Base-by-base conservation (phyloP, 2,888 invertebrate species). In the Xestia sexstrigata region DNA sequence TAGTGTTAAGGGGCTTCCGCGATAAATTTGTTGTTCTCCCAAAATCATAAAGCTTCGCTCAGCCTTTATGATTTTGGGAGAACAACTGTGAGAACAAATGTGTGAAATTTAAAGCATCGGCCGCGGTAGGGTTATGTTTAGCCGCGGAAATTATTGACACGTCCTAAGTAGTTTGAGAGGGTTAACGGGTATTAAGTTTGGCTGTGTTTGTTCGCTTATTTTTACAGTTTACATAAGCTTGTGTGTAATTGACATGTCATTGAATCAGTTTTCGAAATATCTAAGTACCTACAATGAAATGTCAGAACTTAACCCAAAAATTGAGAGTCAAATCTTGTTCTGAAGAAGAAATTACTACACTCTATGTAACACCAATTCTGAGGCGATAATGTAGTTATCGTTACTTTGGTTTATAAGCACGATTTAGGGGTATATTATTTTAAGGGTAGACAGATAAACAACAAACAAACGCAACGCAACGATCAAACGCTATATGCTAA, bases 11-110 rank as follows among this genome's bases (percentile, higher is more conserved):
- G 74, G 81, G 73, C 79, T 58, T 78, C 45, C 74, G 84, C 74
- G 70, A 85, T 88, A 87, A 87, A 88, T 87, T 88, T 89, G 85
- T 87, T 87, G 82, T 82, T 85, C 71, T 52, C 26, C 74, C 76
- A 4, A 78, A 88, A 82, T 79, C 82, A 79, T 88, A 87, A 88
- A 87, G 70, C 65, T 70, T 65, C n/a, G n/a, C n/a, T n/a, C n/a
- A n/a, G n/a, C n/a, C n/a, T n/a, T n/a, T n/a, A n/a, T n/a, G n/a
- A n/a, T n/a, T n/a, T n/a, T n/a, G n/a, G n/a, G n/a, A n/a, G n/a
- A n/a, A n/a, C n/a, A n/a, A n/a, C n/a, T n/a, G n/a, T n/a, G n/a
- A n/a, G 35, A 35, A 52, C 49, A 76, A 75, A 87, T 81, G 78
- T 83, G 88, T 86, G 80, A 80, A 87, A 84, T 84, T 86, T 82